These are phyloP conservation scores for Antitype chi DNA, from an alignment of 2,888 invertebrate species.

Conservation along the genomic window DNA sequence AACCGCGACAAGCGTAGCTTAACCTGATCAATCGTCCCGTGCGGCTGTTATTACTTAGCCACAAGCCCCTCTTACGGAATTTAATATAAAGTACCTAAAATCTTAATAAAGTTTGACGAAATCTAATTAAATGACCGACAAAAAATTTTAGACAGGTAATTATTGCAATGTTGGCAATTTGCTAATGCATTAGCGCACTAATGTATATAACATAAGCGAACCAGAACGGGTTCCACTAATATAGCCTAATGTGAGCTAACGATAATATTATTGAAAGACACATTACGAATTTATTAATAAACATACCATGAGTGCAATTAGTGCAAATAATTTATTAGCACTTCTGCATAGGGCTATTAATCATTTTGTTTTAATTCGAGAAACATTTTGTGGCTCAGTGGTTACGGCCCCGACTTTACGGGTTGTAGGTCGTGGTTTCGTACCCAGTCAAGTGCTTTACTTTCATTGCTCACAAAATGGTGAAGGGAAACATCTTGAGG, in stretches of 20 bases:
- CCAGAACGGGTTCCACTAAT: slow-evolving; percentile 30
- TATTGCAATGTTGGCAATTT: slow-evolving; percentile 9
- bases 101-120: neutral
- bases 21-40: too few relatives aligned
- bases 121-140: neutral
- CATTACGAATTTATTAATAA: slow-evolving; percentile 5
- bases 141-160: slow-evolving; percentile 12
- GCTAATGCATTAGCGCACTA: slow-evolving; percentile 18
- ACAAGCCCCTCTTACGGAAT: neutral
- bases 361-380: neutral
- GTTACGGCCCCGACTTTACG: too few relatives aligned
- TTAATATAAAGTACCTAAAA: neutral
- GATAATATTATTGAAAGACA: slow-evolving; percentile 24
- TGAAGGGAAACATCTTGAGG: too few relatives aligned
- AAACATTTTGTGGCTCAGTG: too few relatives aligned
- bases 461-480: too few relatives aligned
- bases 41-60: too few relatives aligned
- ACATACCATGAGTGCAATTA: slow-evolving; percentile 11
- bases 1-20: too few relatives aligned
- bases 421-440: too few relatives aligned
- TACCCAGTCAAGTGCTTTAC: too few relatives aligned
- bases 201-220: slow-evolving; percentile 16
- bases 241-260: slow-evolving; percentile 36
- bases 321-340: slow-evolving; percentile 7
- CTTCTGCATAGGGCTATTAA: slow-evolving; percentile 1